Conservation (phyloP, 2,113 vertebrate genomes). For the Dascyllus trimaculatus region DNA sequence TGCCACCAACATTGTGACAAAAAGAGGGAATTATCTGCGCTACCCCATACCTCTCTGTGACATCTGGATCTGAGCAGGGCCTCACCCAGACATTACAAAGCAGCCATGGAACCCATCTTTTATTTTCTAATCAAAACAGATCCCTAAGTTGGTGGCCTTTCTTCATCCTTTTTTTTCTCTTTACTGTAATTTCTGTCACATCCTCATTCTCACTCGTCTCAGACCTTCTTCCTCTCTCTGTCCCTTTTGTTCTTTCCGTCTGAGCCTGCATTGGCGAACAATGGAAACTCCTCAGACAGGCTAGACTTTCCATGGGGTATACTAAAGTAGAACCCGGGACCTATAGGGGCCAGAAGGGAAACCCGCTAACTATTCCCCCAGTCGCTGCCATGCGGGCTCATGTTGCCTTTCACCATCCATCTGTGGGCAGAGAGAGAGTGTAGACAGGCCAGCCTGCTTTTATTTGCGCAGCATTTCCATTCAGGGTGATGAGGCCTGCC, state of each 20-base stretch:
- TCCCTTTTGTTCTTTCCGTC: constrained; percentile 29
- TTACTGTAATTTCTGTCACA: constrained; percentile 23
- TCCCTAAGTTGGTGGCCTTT: constrained; percentile 42
- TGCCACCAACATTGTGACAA: constrained; percentile 35
- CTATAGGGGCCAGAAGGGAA: constrained; percentile 64
- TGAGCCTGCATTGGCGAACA: constrained; percentile 44
- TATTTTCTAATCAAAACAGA: constrained; percentile 55
- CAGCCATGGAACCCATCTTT: constrained; percentile 1
- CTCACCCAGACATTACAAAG: constrained; percentile 27
- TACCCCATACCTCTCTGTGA: constrained; percentile 14
- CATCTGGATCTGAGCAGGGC: constrained; percentile 41
- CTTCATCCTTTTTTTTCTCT: not conserved
- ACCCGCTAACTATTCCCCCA: constrained; percentile 60
- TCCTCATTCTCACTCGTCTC: constrained; percentile 38
- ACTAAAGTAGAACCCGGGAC: constrained; percentile 48
- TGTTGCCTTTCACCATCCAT: constrained; percentile 83
- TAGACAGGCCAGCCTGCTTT: constrained; percentile 82
- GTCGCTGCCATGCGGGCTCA: constrained; percentile 62
- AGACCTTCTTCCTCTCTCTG: not conserved
- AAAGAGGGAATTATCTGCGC: constrained; percentile 37
- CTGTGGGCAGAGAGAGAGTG: constrained; percentile 81
- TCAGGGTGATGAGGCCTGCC: constrained; percentile 75
- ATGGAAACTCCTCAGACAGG: constrained; percentile 69
- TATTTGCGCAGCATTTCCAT: constrained; percentile 84
- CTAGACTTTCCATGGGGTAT: constrained; percentile 71